Base-by-base conservation (phyloP, 30 jellyfish, hydroid and myxozoan species). In the Aurelia aurita complex sp. Pacific region DNA sequence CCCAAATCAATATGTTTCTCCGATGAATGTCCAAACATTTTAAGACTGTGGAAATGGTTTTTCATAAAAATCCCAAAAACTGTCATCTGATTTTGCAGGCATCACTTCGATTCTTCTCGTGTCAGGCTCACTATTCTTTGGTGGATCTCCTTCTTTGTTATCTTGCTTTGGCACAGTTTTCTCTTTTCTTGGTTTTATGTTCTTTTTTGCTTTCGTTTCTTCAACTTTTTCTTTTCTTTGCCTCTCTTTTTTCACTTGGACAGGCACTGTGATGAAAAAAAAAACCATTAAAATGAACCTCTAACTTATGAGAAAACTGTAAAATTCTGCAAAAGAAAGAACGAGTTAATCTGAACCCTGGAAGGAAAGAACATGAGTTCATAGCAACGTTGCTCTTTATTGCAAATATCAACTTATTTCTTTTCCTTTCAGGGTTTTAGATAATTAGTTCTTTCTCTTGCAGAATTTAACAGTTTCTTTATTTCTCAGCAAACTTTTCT, bases 21-120 rank as follows among this genome's bases (percentile, higher is more conserved):
- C 14, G 13, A 46, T 46, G 2, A 5, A 2, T 46, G 0, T 8
- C 57, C 15, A 0, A 46, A 46, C 8, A 9, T 46, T 46, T 46
- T 9, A 46, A 46, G 57, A 46, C 15, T 5, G 2, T 2, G 64
- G 82, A 42, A 84, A 84, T 54, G 93, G 93, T 43, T 84, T 84
- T 42, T 84, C 93, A 55, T 84, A 84, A 64, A 84, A 84, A 52
- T 84, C 87, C 93, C 93, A 84, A 29, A 84, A 84, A 29, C 71
- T 78, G 2, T 84, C 93, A 42, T 84, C 93, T 15, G 93, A 52
- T 17, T 67, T 69, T 6, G 87, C 87, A 10, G 93, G 93, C 35
- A 70, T 55, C 16, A 84, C 93, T 57, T 84, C 93, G 10, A 84
- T 84, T 74, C 93, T 84, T 18, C 51, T 72, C 3, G 93, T 64